A percentile compares a stretch with the other conserved stretches of the same genome.
These are phyloP conservation scores for Sciaenops ocellatus DNA, from an alignment of 2,797 vertebrate species.

Conservation along the genomic window DNA sequence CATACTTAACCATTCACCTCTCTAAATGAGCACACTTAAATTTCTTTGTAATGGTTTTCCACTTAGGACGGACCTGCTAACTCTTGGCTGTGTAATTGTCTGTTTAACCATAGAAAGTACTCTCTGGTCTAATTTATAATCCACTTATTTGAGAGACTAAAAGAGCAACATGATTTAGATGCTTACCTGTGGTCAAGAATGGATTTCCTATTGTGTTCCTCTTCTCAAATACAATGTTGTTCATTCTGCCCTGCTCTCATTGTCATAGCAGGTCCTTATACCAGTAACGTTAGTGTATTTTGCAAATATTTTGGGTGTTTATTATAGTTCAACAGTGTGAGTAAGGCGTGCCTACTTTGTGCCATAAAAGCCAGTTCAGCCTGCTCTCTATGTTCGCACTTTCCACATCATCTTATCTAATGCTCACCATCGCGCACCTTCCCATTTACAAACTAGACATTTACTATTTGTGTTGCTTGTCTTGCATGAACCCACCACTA, in stretches of 20 bases:
- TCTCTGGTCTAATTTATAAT: neutral
- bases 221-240: slow-evolving; percentile 1
- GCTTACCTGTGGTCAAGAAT: neutral
- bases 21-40: neutral
- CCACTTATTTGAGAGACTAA: neutral
- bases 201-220: slow-evolving; percentile 6
- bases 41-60: neutral
- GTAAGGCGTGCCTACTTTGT: neutral
- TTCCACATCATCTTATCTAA: neutral
- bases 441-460: neutral
- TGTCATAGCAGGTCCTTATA: neutral
- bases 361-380: neutral
- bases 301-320: neutral
- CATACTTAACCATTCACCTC: neutral
- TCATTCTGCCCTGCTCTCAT: slow-evolving; percentile 12
- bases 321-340: neutral
- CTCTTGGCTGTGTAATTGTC: neutral
- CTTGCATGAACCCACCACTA: neutral
- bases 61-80: neutral
- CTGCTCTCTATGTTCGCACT: neutral
- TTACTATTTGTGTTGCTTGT: neutral
- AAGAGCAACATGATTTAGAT: slow-evolving; percentile 7
- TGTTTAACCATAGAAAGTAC: neutral
- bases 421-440: neutral
- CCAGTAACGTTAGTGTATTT: neutral